Percentiles rank a stretch among this genome's conserved stretches.
phyloP scores from a whole-genome alignment of 2,113 vertebrate genomes.

The Galeopterus variegatus region DNA sequence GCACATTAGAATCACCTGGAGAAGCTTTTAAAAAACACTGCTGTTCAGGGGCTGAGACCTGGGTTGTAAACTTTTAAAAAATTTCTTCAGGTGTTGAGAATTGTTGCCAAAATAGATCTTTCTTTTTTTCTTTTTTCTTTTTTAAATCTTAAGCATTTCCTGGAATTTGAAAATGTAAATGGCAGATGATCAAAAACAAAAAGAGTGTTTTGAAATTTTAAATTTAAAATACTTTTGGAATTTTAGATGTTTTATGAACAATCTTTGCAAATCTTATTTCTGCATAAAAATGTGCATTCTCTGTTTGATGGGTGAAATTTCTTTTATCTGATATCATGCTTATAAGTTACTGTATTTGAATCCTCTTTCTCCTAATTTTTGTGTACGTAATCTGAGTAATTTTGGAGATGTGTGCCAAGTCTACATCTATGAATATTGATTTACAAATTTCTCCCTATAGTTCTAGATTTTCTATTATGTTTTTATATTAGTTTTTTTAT shows the following conservation, averaged over 20 bases:
- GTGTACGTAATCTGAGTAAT: background rate
- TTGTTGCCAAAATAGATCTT: background rate
- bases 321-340: background rate
- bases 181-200: background rate
- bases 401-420: background rate
- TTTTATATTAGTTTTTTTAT: background rate
- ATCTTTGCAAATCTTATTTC: background rate
- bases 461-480: conserved; percentile 5
- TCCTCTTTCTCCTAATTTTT: conserved; percentile 13
- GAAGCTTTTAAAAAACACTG: background rate
- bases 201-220: conserved; percentile 7
- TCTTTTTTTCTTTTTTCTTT: background rate
- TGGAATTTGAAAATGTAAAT: conserved; percentile 37
- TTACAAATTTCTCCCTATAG: background rate
- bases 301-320: conserved; percentile 15
- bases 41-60: background rate
- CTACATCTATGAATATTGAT: background rate
- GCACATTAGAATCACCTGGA: background rate
- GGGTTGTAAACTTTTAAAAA: background rate
- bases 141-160: background rate
- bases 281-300: conserved; percentile 11
- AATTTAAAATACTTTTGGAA: conserved; percentile 21
- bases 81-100: background rate
- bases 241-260: conserved; percentile 16
- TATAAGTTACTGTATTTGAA: conserved; percentile 42